These are phyloP conservation scores for Clupea harengus DNA, from an alignment of 2,113 vertebrate species.

Conservation along the genomic window DNA sequence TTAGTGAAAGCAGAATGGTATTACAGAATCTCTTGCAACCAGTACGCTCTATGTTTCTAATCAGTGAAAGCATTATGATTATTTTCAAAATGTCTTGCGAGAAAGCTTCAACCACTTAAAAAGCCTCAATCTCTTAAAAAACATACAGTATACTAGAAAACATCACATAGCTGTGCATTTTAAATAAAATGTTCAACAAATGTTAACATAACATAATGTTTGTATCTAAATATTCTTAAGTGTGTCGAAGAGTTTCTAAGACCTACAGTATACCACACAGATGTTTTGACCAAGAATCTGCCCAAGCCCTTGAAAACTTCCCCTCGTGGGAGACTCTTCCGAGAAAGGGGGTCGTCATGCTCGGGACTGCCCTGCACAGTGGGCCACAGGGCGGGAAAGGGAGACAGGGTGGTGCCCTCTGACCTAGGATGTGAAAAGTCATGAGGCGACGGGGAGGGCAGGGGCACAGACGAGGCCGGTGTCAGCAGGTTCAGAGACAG, in stretches of 20 bases:
- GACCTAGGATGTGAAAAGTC: conserved; percentile 8
- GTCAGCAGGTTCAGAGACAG: conserved; percentile 7
- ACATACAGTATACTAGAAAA: neutral
- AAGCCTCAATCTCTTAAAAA: no score
- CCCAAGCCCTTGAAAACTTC: neutral
- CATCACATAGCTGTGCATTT: neutral
- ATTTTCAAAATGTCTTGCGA: neutral
- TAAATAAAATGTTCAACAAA: no score
- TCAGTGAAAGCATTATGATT: neutral
- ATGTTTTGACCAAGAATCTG: neutral
- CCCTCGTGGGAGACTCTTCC: neutral
- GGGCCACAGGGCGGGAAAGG: neutral
- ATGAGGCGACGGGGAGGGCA: neutral
- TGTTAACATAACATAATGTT: no score
- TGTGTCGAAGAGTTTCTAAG: neutral
- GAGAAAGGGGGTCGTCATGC: neutral
- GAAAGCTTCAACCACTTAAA: neutral
- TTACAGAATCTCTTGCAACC: no score
- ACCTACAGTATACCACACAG: neutral
- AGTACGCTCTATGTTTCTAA: no score
- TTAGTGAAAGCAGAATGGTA: no score
- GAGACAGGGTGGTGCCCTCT: neutral
- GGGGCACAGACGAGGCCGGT: neutral
- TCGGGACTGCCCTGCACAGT: neutral
- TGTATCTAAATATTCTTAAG: neutral